Evolutionary conservation across 2,888 invertebrate species (phyloP), one percentile per base, ranked within the genome.

Genomic region (Germaria angustata): DNA sequence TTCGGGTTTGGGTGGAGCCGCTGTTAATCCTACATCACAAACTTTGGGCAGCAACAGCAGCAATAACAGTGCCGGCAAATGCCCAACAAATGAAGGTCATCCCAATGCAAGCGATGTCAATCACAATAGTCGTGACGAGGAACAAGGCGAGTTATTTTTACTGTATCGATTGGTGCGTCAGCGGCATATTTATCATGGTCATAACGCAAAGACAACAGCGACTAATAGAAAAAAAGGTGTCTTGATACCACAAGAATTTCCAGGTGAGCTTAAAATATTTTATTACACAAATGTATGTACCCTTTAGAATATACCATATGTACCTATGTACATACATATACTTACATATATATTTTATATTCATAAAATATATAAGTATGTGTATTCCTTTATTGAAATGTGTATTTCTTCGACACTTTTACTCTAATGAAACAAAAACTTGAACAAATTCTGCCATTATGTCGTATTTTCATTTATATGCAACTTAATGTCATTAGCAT

Each of bases 241-340:
- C 63, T 89, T 90, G 73, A 91, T 91, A 86, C 91, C 91, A 24
- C 91, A 91, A 83, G 91, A 91, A 85, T 91, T 91, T 89, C 88
- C 91, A 87, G 91, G 91, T 91, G 81, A 88, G 87, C 85, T 20
- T n/a, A 0, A 32, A 17, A 1, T 4, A 34, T 20, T 9, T 28
- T 15, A 6, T 28, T 3, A 5, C 28, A 28, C 28, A 28, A 3
- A 28, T 6, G 6, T 28, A 28, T 6, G 28, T 28, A n/a, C n/a
- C 6, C 3, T 28, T 28, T 28, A 28, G n/a, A n/a, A 28, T 28
- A 5, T 28, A 13, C 9, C 11, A 22, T n/a, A 24, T 4, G 3
- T 22, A 22, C 22, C 8, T 8, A 20, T 49, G 11, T 20, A 9
- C n/a, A 11, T 49, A 11, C 17, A 7, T 49, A 49, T 28, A 5